These are phyloP conservation scores for Isaurus tuberculatus DNA, from an alignment of 92 coral and sea anemone species.

Conservation along the genomic window DNA sequence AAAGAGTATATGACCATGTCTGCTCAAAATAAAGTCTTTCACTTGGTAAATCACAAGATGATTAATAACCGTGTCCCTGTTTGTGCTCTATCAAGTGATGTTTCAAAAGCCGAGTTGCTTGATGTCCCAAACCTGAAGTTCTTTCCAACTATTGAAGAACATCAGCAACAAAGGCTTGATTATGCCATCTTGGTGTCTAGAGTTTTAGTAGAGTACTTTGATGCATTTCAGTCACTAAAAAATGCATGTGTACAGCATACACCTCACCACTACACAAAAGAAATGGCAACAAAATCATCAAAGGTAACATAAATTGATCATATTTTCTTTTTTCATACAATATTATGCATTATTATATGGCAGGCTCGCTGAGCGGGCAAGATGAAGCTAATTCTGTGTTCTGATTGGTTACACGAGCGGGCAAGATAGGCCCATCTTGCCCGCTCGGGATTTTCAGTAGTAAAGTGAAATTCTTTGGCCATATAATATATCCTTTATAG, in stretches of 20 bases:
- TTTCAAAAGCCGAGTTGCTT: slow-evolving; percentile 35
- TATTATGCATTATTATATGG: too few species aligned
- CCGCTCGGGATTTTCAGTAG: too few species aligned
- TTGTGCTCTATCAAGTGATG: slow-evolving; percentile 37
- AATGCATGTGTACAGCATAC: slow-evolving; percentile 59
- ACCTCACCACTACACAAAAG: slow-evolving; percentile 62
- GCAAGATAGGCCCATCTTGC: too few species aligned
- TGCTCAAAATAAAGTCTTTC: slow-evolving; percentile 30
- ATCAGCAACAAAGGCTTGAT: slow-evolving; percentile 59
- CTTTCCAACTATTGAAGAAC: slow-evolving; percentile 55
- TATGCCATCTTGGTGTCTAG: slow-evolving; percentile 68
- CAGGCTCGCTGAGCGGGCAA: too few species aligned
- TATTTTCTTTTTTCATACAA: too few species aligned
- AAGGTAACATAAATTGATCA: slow-evolving; percentile 47
- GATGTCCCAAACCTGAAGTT: slow-evolving; percentile 67
- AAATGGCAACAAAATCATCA: slow-evolving; percentile 64
- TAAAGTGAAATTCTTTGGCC: too few species aligned
- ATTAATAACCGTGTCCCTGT: slow-evolving; percentile 42
- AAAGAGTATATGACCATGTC: neutral
- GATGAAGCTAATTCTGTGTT: too few species aligned
- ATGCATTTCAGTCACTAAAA: slow-evolving; percentile 39
- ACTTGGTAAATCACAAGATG: slow-evolving; percentile 62
- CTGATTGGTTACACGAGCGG: too few species aligned
- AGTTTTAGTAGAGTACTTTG: slow-evolving; percentile 57
- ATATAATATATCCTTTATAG: too few species aligned